These are phyloP conservation scores for Procambarus clarkii DNA, from an alignment of 1,140 invertebrate genomes.

Conservation along the genomic window DNA sequence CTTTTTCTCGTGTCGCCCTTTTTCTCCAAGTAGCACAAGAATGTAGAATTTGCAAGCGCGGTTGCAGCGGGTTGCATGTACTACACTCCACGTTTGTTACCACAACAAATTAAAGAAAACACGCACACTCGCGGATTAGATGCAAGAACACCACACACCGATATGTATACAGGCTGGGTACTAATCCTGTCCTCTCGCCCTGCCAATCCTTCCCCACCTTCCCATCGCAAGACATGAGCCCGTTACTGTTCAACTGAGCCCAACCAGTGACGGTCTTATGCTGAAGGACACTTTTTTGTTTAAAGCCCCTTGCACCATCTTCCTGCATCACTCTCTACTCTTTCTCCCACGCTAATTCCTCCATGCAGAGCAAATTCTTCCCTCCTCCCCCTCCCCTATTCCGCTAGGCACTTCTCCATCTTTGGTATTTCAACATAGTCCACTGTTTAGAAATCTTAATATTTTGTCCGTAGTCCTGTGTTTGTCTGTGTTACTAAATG, in stretches of 20 bases:
- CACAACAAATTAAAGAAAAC: too few relatives aligned
- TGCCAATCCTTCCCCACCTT: background rate
- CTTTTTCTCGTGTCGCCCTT: too few relatives aligned
- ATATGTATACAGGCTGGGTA: too few relatives aligned
- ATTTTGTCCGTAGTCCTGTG: constrained; percentile 5
- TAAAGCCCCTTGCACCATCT: background rate
- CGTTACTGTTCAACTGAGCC: constrained; percentile 41
- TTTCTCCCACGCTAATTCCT: background rate
- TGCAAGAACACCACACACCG: too few relatives aligned
- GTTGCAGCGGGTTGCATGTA: too few relatives aligned
- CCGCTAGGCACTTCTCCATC: background rate
- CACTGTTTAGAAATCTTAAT: background rate
- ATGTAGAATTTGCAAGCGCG: too few relatives aligned
- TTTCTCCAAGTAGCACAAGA: too few relatives aligned
- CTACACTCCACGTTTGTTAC: too few relatives aligned
- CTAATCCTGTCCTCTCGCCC: too few relatives aligned
- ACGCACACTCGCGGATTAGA: too few relatives aligned
- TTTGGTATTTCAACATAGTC: background rate
- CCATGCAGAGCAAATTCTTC: background rate
- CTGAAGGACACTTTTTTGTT: background rate
- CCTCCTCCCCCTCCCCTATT: background rate
- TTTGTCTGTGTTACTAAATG: constrained; percentile 12
- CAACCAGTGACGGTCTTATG: constrained; percentile 27
- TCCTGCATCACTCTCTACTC: background rate
- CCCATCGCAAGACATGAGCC: background rate